These are phyloP conservation scores for Drosophila trapezifrons DNA, from an alignment of 1,140 invertebrate genomes.

Conservation along the genomic window DNA sequence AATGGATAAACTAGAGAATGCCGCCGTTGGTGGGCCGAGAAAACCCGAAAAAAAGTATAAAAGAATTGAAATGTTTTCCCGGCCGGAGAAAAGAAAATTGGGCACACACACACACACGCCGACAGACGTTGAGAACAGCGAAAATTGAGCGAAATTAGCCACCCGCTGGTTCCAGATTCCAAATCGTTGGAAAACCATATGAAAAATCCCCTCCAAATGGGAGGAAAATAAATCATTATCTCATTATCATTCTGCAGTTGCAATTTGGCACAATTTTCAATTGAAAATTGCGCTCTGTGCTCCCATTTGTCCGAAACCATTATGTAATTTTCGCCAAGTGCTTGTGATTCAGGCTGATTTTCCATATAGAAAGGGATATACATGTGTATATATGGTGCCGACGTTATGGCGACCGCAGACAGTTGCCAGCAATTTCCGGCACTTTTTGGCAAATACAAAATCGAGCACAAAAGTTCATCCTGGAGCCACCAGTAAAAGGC, in stretches of 20 bases:
- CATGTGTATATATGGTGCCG: conserved; percentile 1
- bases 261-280: conserved; percentile 65
- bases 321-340: conserved; percentile 48
- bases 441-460: conserved; percentile 65
- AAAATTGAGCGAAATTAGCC: conserved; percentile 70
- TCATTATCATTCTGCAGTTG: conserved; percentile 40
- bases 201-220: conserved; percentile 19
- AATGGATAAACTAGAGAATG: conserved; percentile 48
- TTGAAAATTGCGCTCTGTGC: conserved; percentile 17
- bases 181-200: conserved; percentile 35
- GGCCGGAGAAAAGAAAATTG: conserved; percentile 45
- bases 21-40: conserved; percentile 63
- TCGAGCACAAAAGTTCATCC: conserved; percentile 72
- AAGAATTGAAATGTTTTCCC: conserved; percentile 48
- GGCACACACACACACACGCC: conserved; percentile 23
- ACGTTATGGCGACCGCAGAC: conserved; percentile 44
- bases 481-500: conserved; percentile 16
- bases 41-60: conserved; percentile 24
- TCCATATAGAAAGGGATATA: conserved; percentile 4
- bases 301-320: conserved; percentile 24
- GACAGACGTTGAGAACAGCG: conserved; percentile 12
- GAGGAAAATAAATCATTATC: conserved; percentile 46
- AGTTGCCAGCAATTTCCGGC: conserved; percentile 49
- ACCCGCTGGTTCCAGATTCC: conserved; percentile 53
- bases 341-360: conserved; percentile 51